Evolutionary conservation across 1,140 invertebrate species (phyloP).

Genomic region (Drosophila ambigua): DNA sequence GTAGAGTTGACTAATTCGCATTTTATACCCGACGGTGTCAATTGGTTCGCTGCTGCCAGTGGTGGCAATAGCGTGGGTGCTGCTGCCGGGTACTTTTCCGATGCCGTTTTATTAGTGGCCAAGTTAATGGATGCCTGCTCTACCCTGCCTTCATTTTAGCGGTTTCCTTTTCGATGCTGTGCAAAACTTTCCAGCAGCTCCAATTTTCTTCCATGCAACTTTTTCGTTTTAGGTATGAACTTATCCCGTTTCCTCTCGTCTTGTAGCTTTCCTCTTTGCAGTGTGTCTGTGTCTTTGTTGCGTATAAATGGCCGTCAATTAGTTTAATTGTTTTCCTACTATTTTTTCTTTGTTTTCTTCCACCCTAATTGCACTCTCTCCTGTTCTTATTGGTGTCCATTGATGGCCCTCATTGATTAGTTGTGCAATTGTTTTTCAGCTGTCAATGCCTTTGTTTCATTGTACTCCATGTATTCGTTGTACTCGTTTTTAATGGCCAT

Average conservation of each 20-base stretch:
- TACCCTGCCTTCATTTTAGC: slow-evolving; percentile 37
- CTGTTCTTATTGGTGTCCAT: slow-evolving; percentile 11
- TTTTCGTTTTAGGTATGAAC: slow-evolving; percentile 40
- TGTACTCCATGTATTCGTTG: slow-evolving; percentile 6
- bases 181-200: slow-evolving; percentile 59
- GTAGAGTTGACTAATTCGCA: slow-evolving; percentile 18
- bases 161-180: slow-evolving; percentile 58
- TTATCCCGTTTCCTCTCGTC: slow-evolving; percentile 1
- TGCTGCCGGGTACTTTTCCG: slow-evolving; percentile 44
- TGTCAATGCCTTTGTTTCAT: slow-evolving; percentile 35
- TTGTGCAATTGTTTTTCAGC: slow-evolving; percentile 61
- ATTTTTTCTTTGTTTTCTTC: slow-evolving; percentile 26
- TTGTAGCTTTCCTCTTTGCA: too few species aligned
- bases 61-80: neutral
- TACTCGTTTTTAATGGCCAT: slow-evolving; percentile 42
- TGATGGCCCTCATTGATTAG: slow-evolving; percentile 69
- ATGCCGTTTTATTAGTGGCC: slow-evolving; percentile 73
- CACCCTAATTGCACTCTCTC: slow-evolving; percentile 13
- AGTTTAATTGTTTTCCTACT: slow-evolving; percentile 73
- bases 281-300: too few species aligned
- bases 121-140: slow-evolving; percentile 73
- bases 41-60: slow-evolving; percentile 33
- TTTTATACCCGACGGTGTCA: slow-evolving; percentile 33
- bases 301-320: slow-evolving; percentile 42
- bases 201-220: slow-evolving; percentile 61